phyloP scores from a whole-genome alignment of 2,888 invertebrate species.

The Synanthedon formicaeformis region DNA sequence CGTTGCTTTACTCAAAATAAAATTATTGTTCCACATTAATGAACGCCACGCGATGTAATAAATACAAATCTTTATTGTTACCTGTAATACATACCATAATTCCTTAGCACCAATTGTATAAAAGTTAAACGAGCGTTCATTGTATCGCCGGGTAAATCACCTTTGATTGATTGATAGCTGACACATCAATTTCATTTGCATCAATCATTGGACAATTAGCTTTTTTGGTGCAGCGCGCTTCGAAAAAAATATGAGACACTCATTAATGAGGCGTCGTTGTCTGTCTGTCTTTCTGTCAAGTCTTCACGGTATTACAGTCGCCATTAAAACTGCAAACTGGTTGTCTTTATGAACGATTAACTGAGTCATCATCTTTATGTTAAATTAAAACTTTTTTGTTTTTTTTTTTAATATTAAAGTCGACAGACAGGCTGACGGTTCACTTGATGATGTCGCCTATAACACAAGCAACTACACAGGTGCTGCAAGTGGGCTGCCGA shows the following conservation, averaged over 20 bases:
- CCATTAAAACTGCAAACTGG: no score
- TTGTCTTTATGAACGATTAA: no score
- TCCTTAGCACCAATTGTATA: not conserved
- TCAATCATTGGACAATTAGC: conserved; percentile 7
- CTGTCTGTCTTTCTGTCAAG: not conserved
- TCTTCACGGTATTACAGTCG: not conserved
- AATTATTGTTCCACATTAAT: conserved; percentile 36
- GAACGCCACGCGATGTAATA: conserved; percentile 45
- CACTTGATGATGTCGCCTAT: no score
- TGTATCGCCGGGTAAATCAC: conserved; percentile 1
- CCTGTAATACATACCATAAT: conserved; percentile 1
- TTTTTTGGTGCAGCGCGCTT: not conserved
- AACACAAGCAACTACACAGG: no score
- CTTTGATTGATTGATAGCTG: conserved; percentile 15
- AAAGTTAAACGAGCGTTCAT: not conserved
- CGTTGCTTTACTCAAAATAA: conserved; percentile 49
- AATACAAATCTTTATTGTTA: conserved; percentile 49
- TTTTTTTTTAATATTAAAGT: no score
- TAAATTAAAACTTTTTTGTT: no score
- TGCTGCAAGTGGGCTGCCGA: no score
- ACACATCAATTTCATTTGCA: conserved; percentile 17
- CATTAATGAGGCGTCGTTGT: not conserved
- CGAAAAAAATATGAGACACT: not conserved
- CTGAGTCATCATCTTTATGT: no score
- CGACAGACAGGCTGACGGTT: no score